Evolutionary conservation across 2,797 vertebrate species (phyloP).

Genomic region (Rhinella marina): DNA sequence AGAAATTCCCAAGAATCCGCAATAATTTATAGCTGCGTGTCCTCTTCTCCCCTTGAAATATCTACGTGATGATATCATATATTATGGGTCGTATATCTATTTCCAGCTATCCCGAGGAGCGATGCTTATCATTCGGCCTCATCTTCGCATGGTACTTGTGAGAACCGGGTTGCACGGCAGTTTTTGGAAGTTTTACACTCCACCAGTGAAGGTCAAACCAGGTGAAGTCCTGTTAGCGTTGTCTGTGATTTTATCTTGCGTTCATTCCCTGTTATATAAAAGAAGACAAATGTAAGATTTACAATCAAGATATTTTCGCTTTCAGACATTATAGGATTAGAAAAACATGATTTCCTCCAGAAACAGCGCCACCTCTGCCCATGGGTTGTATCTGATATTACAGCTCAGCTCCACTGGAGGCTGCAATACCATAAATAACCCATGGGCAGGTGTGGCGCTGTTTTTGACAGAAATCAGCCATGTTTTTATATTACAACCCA

Average conservation of each 20-base stretch:
- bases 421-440: neutral
- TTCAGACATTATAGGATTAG: neutral
- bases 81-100: constrained; percentile 76
- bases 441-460: neutral
- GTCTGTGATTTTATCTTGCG: neutral
- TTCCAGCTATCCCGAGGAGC: constrained; percentile 11
- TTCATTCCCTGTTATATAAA: constrained; percentile 18
- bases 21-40: constrained; percentile 77
- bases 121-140: constrained; percentile 40
- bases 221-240: constrained; percentile 33
- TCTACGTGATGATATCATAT: constrained; percentile 80
- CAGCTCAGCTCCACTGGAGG: neutral
- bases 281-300: neutral
- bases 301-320: neutral
- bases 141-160: neutral
- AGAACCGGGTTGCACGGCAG: neutral
- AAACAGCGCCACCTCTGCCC: no score
- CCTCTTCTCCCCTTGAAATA: constrained; percentile 79
- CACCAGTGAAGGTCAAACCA: constrained; percentile 28
- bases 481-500: neutral
- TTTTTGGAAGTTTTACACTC: neutral
- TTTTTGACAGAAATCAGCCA: neutral
- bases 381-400: neutral
- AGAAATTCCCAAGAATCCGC: constrained; percentile 82
- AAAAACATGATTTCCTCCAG: neutral